phyloP scores from a whole-genome alignment of 1,140 invertebrate species.

The Sipha flava region DNA sequence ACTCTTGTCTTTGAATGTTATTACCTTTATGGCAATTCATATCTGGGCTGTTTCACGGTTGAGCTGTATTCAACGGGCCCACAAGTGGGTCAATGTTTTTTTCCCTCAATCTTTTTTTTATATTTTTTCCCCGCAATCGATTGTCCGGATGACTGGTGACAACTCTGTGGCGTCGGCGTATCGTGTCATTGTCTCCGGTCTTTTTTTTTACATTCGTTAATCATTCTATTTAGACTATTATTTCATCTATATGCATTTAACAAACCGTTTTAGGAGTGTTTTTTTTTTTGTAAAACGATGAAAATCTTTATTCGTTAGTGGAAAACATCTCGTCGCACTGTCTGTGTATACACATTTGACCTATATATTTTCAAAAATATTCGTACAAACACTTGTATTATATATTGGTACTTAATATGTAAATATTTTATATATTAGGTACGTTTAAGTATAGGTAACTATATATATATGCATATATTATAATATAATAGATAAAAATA shows the following conservation, averaged over 20 bases:
- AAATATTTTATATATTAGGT: too few relatives aligned
- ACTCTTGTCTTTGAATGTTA: not conserved
- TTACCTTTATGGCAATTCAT: conserved; percentile 16
- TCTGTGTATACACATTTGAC: not conserved
- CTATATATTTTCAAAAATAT: not conserved
- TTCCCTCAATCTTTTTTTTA: conserved; percentile 3
- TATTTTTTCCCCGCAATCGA: not conserved
- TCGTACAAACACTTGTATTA: too few relatives aligned
- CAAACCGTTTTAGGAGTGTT: conserved; percentile 6
- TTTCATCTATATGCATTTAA: not conserved
- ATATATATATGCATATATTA: not conserved
- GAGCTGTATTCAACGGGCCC: conserved; percentile 24
- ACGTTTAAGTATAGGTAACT: too few relatives aligned
- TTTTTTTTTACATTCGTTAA: conserved; percentile 11
- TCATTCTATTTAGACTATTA: conserved; percentile 6
- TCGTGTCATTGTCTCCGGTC: conserved; percentile 11
- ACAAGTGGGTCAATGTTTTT: conserved; percentile 30
- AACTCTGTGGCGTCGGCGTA: conserved; percentile 11
- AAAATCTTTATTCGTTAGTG: not conserved
- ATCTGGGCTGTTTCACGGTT: conserved; percentile 31
- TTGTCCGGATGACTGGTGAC: conserved; percentile 31
- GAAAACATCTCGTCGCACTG: too few relatives aligned
- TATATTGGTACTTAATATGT: too few relatives aligned
- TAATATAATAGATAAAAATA: not conserved
- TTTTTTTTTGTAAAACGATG: not conserved